phyloP scores from a whole-genome alignment of 1,140 invertebrate genomes.

The Orchestia grillus region DNA sequence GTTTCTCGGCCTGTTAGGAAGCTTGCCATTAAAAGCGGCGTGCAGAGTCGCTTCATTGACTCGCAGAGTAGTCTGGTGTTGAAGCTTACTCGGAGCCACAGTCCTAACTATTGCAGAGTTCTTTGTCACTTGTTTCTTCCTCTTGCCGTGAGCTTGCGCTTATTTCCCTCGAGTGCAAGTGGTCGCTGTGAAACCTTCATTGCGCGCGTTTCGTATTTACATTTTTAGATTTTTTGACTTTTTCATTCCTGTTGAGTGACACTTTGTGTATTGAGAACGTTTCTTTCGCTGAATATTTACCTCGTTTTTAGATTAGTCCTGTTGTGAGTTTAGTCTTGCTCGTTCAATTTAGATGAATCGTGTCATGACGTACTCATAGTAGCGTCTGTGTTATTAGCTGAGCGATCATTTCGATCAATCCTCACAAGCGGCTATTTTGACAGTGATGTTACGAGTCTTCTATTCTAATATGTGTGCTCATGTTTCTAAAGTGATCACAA shows the following conservation, averaged over 20 bases:
- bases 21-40: background rate
- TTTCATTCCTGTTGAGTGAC: background rate
- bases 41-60: constrained; percentile 1
- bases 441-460: no score
- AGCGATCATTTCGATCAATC: no score
- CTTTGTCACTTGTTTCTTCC: constrained; percentile 28
- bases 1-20: background rate
- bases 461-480: no score
- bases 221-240: background rate
- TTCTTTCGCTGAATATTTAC: background rate
- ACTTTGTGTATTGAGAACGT: background rate
- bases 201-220: background rate
- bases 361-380: no score
- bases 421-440: no score
- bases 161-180: constrained; percentile 18
- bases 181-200: background rate
- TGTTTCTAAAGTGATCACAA: no score
- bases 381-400: no score
- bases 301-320: no score
- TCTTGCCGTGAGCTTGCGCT: background rate
- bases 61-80: constrained; percentile 25
- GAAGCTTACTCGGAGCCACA: background rate
- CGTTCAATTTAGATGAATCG: no score
- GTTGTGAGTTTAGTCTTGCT: no score
- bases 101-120: background rate